phyloP scores from a whole-genome alignment of 2,113 vertebrate species.

The Naja naja region DNA sequence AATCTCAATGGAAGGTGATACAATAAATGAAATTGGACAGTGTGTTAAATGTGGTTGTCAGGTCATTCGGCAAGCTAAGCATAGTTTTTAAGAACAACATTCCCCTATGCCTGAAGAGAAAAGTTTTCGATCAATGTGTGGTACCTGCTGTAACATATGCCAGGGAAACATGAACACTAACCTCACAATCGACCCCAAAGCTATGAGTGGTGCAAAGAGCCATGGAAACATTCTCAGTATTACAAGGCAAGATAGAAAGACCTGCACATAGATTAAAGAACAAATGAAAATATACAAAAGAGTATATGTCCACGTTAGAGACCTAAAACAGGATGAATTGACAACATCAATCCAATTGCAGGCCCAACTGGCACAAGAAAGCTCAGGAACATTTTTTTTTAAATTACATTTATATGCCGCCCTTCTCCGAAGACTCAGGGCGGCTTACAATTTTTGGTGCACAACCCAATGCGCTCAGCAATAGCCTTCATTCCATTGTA shows the following conservation, averaged over 20 bases:
- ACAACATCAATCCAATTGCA: neutral
- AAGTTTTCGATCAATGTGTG: neutral
- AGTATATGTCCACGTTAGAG: neutral
- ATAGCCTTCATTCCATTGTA: too few species aligned
- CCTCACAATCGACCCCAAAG: neutral
- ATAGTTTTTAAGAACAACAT: neutral
- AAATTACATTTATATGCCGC: too few species aligned
- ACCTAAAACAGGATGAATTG: neutral
- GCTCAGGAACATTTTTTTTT: neutral
- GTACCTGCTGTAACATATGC: neutral
- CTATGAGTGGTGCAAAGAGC: neutral
- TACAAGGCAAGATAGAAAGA: neutral
- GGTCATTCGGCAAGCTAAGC: neutral
- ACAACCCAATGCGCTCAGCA: too few species aligned
- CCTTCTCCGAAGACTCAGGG: too few species aligned
- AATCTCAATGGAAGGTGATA: neutral
- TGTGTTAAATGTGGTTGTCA: neutral
- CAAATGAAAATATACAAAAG: neutral
- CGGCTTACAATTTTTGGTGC: too few species aligned
- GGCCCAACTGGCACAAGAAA: neutral
- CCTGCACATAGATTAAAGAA: neutral
- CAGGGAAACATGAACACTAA: neutral
- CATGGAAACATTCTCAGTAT: neutral
- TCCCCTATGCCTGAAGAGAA: neutral
- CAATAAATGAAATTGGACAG: neutral